Evolutionary conservation across 2,888 invertebrate genomes (phyloP).

Genomic region (Synergus itoensis): DNA sequence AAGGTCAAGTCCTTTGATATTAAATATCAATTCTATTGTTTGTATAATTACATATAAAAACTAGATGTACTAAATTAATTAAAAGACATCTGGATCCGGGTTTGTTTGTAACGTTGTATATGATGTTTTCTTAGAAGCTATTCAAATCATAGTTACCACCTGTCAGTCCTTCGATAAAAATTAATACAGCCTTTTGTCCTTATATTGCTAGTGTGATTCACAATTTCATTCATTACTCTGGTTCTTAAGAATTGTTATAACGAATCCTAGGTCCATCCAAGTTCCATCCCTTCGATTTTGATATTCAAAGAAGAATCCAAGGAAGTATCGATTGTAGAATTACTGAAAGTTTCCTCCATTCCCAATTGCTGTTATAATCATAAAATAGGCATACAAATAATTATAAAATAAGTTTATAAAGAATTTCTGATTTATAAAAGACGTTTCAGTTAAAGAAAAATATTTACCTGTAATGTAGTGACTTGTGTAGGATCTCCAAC

Average conservation of each 20-base stretch:
- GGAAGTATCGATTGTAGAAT: slow-evolving; percentile 68
- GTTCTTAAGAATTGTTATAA: neutral
- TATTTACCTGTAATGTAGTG: slow-evolving; percentile 67
- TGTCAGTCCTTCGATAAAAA: slow-evolving; percentile 27
- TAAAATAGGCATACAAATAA: neutral
- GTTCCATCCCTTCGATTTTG: slow-evolving; percentile 72
- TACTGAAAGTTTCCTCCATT: slow-evolving; percentile 68
- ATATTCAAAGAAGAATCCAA: slow-evolving; percentile 71
- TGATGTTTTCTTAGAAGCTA: slow-evolving; percentile 10
- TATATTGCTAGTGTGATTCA: slow-evolving; percentile 26
- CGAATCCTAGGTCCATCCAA: slow-evolving; percentile 66
- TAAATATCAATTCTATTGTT: slow-evolving; percentile 26
- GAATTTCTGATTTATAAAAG: neutral
- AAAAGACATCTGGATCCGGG: neutral
- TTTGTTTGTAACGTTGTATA: neutral
- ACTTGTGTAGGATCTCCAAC: slow-evolving; percentile 72
- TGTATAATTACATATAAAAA: slow-evolving; percentile 16
- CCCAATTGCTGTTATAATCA: slow-evolving; percentile 65
- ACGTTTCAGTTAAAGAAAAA: slow-evolving; percentile 10
- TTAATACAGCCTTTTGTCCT: slow-evolving; percentile 42
- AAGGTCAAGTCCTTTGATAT: slow-evolving; percentile 3
- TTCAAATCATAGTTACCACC: slow-evolving; percentile 24
- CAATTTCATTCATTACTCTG: neutral
- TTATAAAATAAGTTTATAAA: too few species aligned
- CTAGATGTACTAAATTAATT: slow-evolving; percentile 30